Conservation (phyloP, 2,888 invertebrate genomes). For the Oxyteleia sp. region DNA sequence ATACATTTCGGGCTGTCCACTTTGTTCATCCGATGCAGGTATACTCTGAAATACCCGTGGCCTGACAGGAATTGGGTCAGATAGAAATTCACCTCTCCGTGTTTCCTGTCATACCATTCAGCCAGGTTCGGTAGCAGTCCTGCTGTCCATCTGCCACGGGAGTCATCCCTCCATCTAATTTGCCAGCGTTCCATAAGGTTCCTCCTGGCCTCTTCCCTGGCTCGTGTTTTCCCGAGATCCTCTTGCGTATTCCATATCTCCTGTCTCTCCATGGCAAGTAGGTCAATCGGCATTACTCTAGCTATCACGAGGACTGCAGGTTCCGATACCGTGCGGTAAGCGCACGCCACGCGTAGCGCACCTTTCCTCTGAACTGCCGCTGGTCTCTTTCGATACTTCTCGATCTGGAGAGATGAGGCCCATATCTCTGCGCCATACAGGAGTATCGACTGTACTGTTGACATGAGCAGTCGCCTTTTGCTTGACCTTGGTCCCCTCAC, state of each 20-base stretch:
- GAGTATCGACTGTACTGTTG: conserved; percentile 39
- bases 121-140: conserved; percentile 39
- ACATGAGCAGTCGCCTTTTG: conserved; percentile 34
- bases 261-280: not conserved
- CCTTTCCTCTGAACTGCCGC: not conserved
- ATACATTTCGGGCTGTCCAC: not conserved
- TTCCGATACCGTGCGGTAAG: conserved; percentile 23
- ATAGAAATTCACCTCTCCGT: conserved; percentile 59
- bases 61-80: conserved; percentile 25
- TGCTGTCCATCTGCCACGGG: conserved; percentile 71
- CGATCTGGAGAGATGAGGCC: conserved; percentile 9
- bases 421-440: conserved; percentile 48
- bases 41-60: not conserved
- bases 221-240: not conserved
- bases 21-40: conserved; percentile 5
- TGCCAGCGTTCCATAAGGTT: no score
- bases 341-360: not conserved
- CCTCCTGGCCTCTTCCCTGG: conserved; percentile 4
- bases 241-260: not conserved
- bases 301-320: not conserved
- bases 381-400: conserved; percentile 1
- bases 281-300: not conserved
- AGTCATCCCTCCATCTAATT: not conserved
- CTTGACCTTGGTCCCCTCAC: conserved; percentile 29
- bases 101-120: conserved; percentile 67